Conservation (phyloP, 2,797 vertebrate genomes). For the Mico argentatus region DNA sequence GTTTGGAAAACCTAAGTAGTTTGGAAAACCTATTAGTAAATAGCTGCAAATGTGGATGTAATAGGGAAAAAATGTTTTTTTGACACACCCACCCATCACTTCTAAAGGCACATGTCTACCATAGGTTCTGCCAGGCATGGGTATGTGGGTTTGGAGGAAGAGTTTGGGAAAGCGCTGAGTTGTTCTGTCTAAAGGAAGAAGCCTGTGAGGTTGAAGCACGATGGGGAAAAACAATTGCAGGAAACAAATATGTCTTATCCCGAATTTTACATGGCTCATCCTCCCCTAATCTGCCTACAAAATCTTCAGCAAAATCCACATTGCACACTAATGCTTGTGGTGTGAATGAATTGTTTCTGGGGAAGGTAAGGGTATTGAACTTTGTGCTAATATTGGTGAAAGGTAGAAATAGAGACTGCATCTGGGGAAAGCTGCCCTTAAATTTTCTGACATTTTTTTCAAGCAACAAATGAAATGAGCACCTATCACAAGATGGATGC, state of each 20-base stretch:
- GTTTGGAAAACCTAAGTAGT: not conserved
- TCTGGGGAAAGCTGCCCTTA: not conserved
- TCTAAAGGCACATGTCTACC: not conserved
- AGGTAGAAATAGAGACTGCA: not conserved
- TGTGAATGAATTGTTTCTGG: not conserved
- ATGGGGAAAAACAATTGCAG: not conserved
- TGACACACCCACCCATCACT: not conserved
- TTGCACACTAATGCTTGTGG: not conserved
- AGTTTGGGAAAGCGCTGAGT: not conserved
- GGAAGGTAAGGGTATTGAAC: not conserved
- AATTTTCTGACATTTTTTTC: slow-evolving; percentile 1
- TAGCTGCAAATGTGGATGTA: not conserved
- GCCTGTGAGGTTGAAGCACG: not conserved
- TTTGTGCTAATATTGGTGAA: not conserved
- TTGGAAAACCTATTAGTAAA: not conserved
- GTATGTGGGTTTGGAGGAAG: not conserved
- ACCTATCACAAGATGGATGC: not conserved
- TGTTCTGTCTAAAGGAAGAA: not conserved
- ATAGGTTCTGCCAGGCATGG: not conserved
- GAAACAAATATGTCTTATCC: not conserved
- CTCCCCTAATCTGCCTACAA: not conserved
- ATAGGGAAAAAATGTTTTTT: not conserved
- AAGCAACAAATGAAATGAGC: not conserved
- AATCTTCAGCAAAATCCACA: not conserved
- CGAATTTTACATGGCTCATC: not conserved